These are phyloP conservation scores for Meleagris gallopavo DNA, from an alignment of 2,113 vertebrate species.

Conservation along the genomic window DNA sequence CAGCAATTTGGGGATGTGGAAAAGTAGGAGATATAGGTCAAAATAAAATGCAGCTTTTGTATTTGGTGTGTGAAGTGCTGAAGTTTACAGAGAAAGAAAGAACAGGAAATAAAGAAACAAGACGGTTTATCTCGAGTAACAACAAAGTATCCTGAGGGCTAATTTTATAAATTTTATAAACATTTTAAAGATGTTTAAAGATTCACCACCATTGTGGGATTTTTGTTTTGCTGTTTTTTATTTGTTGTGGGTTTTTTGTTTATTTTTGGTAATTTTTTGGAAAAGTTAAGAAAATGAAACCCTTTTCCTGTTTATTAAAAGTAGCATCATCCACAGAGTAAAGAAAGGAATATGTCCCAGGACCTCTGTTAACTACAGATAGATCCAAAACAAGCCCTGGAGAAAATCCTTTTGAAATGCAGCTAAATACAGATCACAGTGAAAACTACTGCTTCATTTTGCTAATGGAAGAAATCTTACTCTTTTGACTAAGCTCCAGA, in stretches of 20 bases:
- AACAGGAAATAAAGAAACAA: background rate
- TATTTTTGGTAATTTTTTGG: background rate
- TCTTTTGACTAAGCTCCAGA: background rate
- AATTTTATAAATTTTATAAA: constrained; percentile 14
- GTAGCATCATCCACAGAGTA: background rate
- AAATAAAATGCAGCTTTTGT: background rate
- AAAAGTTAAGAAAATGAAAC: background rate
- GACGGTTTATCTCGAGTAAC: background rate
- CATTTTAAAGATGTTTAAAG: background rate
- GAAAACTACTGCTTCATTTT: constrained; percentile 34
- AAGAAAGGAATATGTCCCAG: background rate
- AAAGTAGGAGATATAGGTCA: background rate
- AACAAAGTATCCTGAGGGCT: background rate
- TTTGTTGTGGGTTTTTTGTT: too few species aligned
- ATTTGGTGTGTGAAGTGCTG: background rate
- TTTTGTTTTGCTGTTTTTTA: background rate
- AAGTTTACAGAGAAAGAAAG: background rate
- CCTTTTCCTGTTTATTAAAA: constrained; percentile 18
- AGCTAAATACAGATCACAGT: constrained; percentile 21
- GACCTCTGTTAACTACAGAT: background rate
- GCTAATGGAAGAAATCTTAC: constrained; percentile 19
- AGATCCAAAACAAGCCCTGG: background rate
- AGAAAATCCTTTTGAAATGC: constrained; percentile 43
- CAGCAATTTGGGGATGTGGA: background rate
- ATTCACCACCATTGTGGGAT: background rate